Conservation (phyloP, 2,113 vertebrate species). For the Oncorhynchus keta region DNA sequence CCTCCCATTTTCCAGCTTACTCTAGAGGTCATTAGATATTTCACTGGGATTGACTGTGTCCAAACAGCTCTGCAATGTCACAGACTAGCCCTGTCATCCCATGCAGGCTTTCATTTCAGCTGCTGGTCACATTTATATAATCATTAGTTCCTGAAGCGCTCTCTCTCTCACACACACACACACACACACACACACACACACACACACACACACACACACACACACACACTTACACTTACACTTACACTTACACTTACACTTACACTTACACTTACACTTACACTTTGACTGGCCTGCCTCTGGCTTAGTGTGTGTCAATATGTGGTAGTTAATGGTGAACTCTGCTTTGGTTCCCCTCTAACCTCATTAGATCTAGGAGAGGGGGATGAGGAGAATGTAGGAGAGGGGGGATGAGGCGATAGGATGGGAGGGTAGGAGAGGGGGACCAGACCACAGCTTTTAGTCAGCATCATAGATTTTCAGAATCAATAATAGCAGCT, state of each 20-base stretch:
- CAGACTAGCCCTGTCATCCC: background rate
- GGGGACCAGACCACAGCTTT: background rate
- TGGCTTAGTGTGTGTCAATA: background rate
- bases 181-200: background rate
- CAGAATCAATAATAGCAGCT: background rate
- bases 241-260: too few species aligned
- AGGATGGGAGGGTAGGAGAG: background rate
- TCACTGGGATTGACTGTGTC: slow-evolving; percentile 2
- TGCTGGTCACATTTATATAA: slow-evolving; percentile 34
- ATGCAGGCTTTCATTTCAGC: slow-evolving; percentile 19
- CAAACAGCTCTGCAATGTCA: slow-evolving; percentile 12
- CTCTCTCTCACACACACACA: background rate
- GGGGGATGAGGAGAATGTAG: background rate
- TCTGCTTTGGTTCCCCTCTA: background rate
- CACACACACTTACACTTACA: too few species aligned
- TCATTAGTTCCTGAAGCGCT: background rate
- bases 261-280: too few species aligned
- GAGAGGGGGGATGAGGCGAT: background rate
- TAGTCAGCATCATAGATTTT: too few species aligned
- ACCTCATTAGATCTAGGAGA: too few species aligned
- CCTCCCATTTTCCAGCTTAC: background rate
- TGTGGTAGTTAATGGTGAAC: background rate
- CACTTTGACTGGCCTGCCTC: background rate
- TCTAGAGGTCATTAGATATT: background rate
- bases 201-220: too few species aligned